Base-by-base conservation (phyloP, 2,888 invertebrate genomes). In the Mimachlamys varia region DNA sequence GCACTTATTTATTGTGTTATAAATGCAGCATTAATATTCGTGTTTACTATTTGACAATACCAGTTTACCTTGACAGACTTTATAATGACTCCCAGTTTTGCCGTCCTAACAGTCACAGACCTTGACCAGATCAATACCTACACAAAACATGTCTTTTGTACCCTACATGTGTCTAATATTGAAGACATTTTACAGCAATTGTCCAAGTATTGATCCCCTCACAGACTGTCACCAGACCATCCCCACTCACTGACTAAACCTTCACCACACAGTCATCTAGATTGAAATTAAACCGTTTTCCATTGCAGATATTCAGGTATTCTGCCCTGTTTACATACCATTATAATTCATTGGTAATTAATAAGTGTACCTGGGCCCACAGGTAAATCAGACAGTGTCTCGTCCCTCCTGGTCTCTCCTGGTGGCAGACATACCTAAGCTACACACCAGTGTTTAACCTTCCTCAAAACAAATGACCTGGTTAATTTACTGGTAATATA, bases 281-380 rank as follows among this genome's bases (percentile, higher is more conserved):
- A 76, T 76, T 76, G 76, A 33, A 33, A 76, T 76, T 33, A 27
- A 76, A 76, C 76, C 7, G 76, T 33, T 76, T 76, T 27, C 76
- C 27, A 76, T 76, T 19, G 76, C 22, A 76, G 76, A 58, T 58
- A 19, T 58, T 58, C 22, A 76, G 76, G 76, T 76, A 76, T 76
- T 76, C 76, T 76, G 33, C 33, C 19, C n/a, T 19, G 58, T 58
- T 58, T 58, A 58, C 58, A 58, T 58, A 76, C 33, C 27, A 76
- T 76, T 76, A 76, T 76, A 76, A 76, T 76, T 76, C 76, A 76
- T 76, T 76, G 76, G 76, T 76, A 76, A 76, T 76, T 76, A 76
- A 76, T 76, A 76, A 76, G 76, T 76, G 76, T 76, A 76, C 76
- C 62, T 27, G 76, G 76, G 33, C 76, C 76, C 17, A 76, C 76